These are phyloP conservation scores for Salpingus planirostris DNA, from an alignment of 2,888 invertebrate species.

Conservation along the genomic window DNA sequence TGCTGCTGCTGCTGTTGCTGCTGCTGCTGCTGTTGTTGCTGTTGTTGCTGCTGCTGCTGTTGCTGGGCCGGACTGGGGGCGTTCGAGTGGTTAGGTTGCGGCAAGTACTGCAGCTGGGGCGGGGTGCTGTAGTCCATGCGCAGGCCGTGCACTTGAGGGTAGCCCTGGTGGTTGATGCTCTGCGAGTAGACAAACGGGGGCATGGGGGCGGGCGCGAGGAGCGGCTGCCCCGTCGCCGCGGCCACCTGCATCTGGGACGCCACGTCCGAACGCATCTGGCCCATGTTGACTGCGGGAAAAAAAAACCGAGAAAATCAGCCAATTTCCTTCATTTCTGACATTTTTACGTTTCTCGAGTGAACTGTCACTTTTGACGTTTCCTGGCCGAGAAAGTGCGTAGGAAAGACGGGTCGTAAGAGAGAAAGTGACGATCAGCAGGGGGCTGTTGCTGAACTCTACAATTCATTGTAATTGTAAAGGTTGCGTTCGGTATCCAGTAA, in stretches of 20 bases:
- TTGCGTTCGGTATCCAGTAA: too few relatives aligned
- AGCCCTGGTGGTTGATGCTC: constrained; percentile 35
- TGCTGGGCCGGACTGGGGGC: constrained; percentile 41
- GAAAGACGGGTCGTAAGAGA: too few relatives aligned
- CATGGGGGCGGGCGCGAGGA: constrained; percentile 72
- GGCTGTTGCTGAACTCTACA: too few relatives aligned
- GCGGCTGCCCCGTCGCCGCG: constrained; percentile 73
- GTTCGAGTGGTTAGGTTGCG: constrained; percentile 44
- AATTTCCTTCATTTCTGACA: neutral
- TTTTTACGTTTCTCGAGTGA: too few relatives aligned
- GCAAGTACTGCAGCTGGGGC: constrained; percentile 39
- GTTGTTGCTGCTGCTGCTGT: constrained; percentile 23
- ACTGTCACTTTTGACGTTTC: too few relatives aligned
- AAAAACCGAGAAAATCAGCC: too few relatives aligned
- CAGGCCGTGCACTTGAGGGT: constrained; percentile 47
- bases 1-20: constrained; percentile 34
- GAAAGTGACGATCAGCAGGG: too few relatives aligned
- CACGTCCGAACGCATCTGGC: constrained; percentile 46
- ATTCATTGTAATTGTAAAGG: too few relatives aligned
- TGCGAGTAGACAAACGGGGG: constrained; percentile 41
- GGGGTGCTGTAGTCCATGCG: constrained; percentile 58
- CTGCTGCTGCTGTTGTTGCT: constrained; percentile 34
- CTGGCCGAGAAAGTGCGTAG: too few relatives aligned
- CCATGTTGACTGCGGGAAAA: constrained; percentile 45
- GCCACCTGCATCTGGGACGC: constrained; percentile 74